Percentiles rank a stretch among this genome's conserved stretches.
Conservation (phyloP, 2,797 vertebrate species). For the Garrulus glandarius region DNA sequence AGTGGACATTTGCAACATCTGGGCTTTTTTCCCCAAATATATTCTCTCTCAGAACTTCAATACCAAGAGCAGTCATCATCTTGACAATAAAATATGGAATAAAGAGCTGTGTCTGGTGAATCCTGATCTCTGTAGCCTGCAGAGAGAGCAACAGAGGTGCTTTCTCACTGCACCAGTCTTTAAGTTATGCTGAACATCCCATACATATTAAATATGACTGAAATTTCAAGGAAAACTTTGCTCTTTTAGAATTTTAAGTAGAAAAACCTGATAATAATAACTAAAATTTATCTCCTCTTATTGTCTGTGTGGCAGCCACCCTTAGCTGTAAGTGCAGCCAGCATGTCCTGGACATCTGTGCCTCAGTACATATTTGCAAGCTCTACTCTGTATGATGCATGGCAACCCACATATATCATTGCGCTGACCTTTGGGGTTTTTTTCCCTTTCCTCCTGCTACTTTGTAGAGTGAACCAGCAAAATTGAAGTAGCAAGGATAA, state of each 20-base stretch:
- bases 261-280: background rate
- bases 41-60: background rate
- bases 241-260: background rate
- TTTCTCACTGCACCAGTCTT: background rate
- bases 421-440: background rate
- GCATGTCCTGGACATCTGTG: background rate
- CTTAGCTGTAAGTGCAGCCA: background rate
- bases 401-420: fast-evolving
- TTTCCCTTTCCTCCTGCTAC: background rate
- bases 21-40: background rate
- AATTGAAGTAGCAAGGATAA: background rate
- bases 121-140: background rate
- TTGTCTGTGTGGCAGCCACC: background rate
- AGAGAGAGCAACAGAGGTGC: background rate
- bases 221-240: background rate
- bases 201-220: background rate
- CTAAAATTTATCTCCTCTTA: background rate
- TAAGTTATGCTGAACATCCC: background rate
- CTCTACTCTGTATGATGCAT: background rate
- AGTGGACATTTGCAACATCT: background rate
- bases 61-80: background rate
- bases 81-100: background rate
- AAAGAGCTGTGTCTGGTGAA: background rate
- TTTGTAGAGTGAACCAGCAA: background rate
- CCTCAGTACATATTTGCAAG: background rate